Evolutionary conservation across 2,113 vertebrate genomes (phyloP), one percentile per base, ranked within the genome.

Genomic region (Copsychus sechellarum): DNA sequence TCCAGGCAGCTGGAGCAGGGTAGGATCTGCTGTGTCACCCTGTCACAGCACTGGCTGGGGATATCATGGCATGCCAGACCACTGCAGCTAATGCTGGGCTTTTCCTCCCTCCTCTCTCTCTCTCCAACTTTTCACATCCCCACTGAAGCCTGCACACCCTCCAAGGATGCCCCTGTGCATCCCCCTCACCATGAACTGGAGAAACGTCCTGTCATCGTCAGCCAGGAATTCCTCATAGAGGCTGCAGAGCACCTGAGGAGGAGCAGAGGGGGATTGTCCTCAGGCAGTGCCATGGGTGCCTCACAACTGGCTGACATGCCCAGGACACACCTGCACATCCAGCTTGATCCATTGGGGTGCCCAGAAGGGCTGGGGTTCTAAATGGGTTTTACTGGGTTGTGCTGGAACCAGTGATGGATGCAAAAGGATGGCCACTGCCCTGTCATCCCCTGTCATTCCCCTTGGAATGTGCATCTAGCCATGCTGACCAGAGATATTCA

Each of bases 191-290:
- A 96, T 92, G 76, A 97, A 98, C 54, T 65, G 17, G 33, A 98
- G 97, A 88, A 98, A 98, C 0, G 40, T 98, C 81, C 88, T 89
- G 78, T 98, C 98, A 8, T 98, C 98, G 0, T 93, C 77, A 11
- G 95, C 92, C 80, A 98, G 95, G 76, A 98, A 98, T 31, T 97
- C 92, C 17, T 98, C 88, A 2, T 97, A 98, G 80, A 72, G 92
- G 76, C 57, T 13, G 23, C 91, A 86, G 73, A 98, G 98, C 22
- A 97, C 81, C 98, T 98, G 89, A 70, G 95, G 84, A 48, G 43
- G 26, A 96, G 93, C 79, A 24, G 43, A 93, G 20, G 48, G 77
- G 12, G 26, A 2, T 8, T 83, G 47, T 81, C 14, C 13, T 80
- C 85, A 84, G 78, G 16, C 26, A 18, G 26, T 21, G 34, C 60